Evolutionary conservation across 37 sponge, comb jelly and placozoan genomes (phyloP).

Genomic region (Halichondria panicea): DNA sequence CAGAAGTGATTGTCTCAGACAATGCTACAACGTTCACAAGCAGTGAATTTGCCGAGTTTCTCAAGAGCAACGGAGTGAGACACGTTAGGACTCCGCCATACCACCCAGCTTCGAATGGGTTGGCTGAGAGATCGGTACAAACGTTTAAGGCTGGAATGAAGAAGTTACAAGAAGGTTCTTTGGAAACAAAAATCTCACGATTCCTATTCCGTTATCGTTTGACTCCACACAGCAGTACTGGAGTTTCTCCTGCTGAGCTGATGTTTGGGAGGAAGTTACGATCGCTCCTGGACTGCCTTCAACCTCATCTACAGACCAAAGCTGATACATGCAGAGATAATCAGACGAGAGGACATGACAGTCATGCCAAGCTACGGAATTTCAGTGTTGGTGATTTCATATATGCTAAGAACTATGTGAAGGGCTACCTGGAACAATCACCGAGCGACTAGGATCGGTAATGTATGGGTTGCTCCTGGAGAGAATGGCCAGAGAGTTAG

Average conservation of each 20-base stretch:
- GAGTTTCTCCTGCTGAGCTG: conserved; percentile 46
- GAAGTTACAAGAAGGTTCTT: not conserved
- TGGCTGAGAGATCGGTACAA: conserved; percentile 49
- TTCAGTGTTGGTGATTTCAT: conserved; percentile 10
- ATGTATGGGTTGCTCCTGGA: too few relatives aligned
- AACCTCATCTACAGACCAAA: conserved; percentile 18
- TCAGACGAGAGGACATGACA: conserved; percentile 7
- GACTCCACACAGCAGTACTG: conserved; percentile 42
- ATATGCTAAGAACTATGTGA: not conserved
- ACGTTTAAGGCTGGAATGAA: conserved; percentile 28
- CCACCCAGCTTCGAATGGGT: conserved; percentile 60
- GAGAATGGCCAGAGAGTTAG: too few relatives aligned
- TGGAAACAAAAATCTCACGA: conserved; percentile 10
- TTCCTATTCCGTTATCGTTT: conserved; percentile 50
- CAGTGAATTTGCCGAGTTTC: conserved; percentile 22
- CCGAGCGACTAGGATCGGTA: too few relatives aligned
- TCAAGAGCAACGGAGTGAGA: conserved; percentile 16
- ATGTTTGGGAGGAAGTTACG: conserved; percentile 25
- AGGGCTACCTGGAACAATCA: too few relatives aligned
- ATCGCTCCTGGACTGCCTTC: conserved; percentile 24
- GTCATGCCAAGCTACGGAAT: not conserved
- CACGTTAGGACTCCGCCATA: conserved; percentile 37
- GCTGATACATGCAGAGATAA: conserved; percentile 14
- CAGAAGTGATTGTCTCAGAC: conserved; percentile 40
- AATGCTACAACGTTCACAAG: conserved; percentile 45